Percentiles rank a stretch among this genome's conserved stretches.
phyloP scores from a whole-genome alignment of 2,888 invertebrate species.

The Cataglyphis altisquamis region DNA sequence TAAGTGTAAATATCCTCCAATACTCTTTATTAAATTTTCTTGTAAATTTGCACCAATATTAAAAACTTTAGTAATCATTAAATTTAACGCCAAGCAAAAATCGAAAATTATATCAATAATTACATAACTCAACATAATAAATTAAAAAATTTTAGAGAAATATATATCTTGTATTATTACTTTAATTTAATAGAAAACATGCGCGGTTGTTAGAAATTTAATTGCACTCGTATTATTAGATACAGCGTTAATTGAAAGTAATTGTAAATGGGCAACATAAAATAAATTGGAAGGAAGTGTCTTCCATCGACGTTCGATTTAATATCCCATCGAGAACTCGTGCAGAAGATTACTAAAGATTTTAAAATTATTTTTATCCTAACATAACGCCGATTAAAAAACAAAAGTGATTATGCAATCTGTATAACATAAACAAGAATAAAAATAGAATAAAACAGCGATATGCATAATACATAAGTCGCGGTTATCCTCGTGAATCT shows the following conservation, averaged over 20 bases:
- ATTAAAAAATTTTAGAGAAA: background rate
- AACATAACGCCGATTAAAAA: background rate
- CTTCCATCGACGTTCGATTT: background rate
- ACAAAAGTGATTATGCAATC: background rate
- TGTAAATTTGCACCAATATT: background rate
- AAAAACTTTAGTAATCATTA: background rate
- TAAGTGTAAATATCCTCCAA: background rate
- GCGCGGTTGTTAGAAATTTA: background rate
- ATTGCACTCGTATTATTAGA: background rate
- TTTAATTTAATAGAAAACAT: background rate
- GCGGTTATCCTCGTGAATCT: background rate
- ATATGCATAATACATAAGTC: slow-evolving; percentile 31
- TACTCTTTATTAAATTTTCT: background rate
- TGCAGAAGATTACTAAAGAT: background rate
- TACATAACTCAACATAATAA: background rate
- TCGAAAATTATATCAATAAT: slow-evolving; percentile 5
- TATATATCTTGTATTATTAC: background rate
- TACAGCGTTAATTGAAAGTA: background rate
- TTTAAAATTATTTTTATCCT: background rate
- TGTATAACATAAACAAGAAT: background rate
- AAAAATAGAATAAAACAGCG: background rate
- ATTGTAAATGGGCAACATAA: background rate
- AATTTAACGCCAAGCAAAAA: background rate
- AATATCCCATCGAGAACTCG: background rate
- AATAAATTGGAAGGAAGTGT: background rate